A percentile compares a stretch with the other conserved stretches of the same genome.
phyloP scores from a whole-genome alignment of 2,797 vertebrate genomes.

The Urophycis tenuis region DNA sequence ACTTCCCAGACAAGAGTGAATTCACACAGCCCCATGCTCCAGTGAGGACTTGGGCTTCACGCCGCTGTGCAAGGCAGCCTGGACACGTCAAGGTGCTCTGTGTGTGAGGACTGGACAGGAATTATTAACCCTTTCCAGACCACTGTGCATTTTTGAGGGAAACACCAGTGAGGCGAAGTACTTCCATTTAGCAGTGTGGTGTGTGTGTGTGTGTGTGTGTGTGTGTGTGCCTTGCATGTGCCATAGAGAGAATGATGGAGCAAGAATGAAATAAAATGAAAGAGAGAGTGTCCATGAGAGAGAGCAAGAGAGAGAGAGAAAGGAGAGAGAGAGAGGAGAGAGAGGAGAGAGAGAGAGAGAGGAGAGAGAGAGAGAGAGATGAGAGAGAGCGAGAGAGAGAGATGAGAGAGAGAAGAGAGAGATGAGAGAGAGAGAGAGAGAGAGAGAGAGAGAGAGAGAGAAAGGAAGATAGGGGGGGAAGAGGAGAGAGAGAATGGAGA shows the following conservation, averaged over 20 bases:
- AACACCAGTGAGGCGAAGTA: constrained; percentile 23
- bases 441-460: too few relatives aligned
- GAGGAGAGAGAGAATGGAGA: too few relatives aligned
- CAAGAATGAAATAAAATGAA: too few relatives aligned
- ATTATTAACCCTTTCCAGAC: constrained; percentile 6
- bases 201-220: background rate
- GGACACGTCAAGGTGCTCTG: constrained; percentile 33
- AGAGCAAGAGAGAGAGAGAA: too few relatives aligned
- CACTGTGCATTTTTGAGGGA: constrained; percentile 38
- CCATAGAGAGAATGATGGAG: too few relatives aligned
- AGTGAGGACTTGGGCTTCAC: background rate
- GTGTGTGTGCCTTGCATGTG: background rate
- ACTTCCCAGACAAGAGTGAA: constrained; percentile 43
- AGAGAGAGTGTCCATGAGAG: too few relatives aligned
- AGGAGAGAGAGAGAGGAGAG: background rate
- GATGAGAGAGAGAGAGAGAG: too few relatives aligned
- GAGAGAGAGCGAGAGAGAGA: too few relatives aligned
- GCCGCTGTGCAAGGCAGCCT: constrained; percentile 45
- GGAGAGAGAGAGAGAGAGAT: background rate
- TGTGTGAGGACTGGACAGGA: background rate
- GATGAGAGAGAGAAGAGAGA: too few relatives aligned
- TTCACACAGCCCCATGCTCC: constrained; percentile 26
- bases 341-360: background rate
- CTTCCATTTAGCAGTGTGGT: background rate
- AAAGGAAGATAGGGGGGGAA: background rate